Conservation (phyloP, 1,140 invertebrate species). For the Drosophila sp. region DNA sequence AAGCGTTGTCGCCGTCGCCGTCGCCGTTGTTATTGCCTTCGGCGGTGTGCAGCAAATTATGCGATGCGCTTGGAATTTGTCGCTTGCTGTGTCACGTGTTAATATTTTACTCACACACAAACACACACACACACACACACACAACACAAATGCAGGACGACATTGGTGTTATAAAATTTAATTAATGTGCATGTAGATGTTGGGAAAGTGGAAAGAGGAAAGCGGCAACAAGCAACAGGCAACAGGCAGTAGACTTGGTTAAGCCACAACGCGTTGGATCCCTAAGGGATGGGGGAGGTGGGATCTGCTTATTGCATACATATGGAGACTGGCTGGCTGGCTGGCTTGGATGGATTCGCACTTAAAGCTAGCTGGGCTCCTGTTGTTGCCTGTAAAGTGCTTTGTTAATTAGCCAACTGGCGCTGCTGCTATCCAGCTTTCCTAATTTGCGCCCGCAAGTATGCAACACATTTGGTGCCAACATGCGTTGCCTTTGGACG, state of each 20-base stretch:
- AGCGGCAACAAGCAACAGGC: constrained; percentile 3
- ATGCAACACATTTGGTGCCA: constrained; percentile 75
- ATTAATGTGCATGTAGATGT: constrained; percentile 63
- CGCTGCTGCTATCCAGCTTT: constrained; percentile 66
- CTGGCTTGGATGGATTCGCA: not conserved
- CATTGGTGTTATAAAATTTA: constrained; percentile 73
- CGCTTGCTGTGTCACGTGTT: constrained; percentile 69
- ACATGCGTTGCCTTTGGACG: constrained; percentile 15
- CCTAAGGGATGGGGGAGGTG: constrained; percentile 42
- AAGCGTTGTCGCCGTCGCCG: constrained; percentile 58
- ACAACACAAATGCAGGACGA: constrained; percentile 13
- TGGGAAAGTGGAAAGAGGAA: constrained; percentile 21
- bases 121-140: constrained; percentile 14
- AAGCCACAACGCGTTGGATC: constrained; percentile 17
- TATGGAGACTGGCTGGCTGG: not conserved
- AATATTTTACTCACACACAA: constrained; percentile 54
- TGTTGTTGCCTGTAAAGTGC: constrained; percentile 67
- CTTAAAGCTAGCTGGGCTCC: not conserved
- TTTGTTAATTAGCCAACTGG: constrained; percentile 81
- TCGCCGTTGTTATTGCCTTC: constrained; percentile 50
- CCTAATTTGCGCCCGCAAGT: constrained; percentile 82
- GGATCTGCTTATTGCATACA: constrained; percentile 55
- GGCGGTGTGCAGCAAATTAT: constrained; percentile 63
- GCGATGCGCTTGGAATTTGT: constrained; percentile 66
- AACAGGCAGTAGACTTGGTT: constrained; percentile 34